These are phyloP conservation scores for Pseudorectes ferrugineus DNA, from an alignment of 2,113 vertebrate genomes.

Conservation along the genomic window DNA sequence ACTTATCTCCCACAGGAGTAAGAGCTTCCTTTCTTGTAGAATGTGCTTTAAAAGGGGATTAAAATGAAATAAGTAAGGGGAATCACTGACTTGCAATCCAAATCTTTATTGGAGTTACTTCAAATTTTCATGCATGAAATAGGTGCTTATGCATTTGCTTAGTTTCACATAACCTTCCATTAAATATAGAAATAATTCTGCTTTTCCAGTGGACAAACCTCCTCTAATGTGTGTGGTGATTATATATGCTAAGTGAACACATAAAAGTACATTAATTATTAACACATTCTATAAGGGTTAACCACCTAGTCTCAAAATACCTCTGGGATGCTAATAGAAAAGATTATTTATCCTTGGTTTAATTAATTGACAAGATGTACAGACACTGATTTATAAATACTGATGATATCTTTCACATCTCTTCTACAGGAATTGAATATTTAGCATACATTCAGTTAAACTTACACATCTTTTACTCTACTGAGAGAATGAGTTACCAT, in stretches of 20 bases:
- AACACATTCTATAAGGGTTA: not conserved
- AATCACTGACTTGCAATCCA: not conserved
- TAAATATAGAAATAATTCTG: not conserved
- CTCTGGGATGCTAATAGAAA: not conserved
- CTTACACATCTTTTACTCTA: not conserved
- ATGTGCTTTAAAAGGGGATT: not conserved
- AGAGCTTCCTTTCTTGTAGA: not conserved
- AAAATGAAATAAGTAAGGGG: not conserved
- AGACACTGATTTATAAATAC: not conserved
- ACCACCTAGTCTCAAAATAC: not conserved
- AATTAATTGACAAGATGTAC: not conserved
- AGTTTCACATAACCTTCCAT: not conserved
- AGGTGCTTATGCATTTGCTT: not conserved
- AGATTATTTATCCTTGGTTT: not conserved
- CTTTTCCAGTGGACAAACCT: not conserved
- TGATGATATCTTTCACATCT: not conserved
- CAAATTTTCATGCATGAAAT: not conserved
- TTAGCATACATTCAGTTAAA: not conserved
- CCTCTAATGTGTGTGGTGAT: not conserved
- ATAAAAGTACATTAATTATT: not conserved
- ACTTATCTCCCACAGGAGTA: slow-evolving; percentile 10
- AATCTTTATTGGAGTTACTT: not conserved
- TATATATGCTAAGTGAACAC: not conserved
- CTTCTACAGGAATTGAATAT: not conserved
- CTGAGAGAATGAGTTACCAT: not conserved